phyloP scores from a whole-genome alignment of 2,113 vertebrate genomes.

The Pipa parva region DNA sequence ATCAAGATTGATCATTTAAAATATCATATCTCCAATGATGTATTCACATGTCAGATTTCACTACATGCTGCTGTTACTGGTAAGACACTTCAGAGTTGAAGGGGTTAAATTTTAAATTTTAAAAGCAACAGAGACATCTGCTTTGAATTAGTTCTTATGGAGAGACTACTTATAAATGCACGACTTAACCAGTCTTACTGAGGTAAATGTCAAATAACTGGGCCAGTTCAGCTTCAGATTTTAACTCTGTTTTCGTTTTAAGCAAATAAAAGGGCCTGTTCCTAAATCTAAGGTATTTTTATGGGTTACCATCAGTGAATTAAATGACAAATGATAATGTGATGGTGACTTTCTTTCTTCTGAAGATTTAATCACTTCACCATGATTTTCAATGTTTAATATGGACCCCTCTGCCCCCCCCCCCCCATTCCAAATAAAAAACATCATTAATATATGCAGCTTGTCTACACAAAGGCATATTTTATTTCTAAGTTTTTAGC shows the following conservation, averaged over 20 bases:
- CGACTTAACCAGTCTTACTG: slow-evolving; percentile 69
- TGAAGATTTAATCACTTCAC: slow-evolving; percentile 28
- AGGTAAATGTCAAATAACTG: slow-evolving; percentile 64
- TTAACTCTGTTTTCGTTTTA: slow-evolving; percentile 62
- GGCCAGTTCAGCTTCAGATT: slow-evolving; percentile 55
- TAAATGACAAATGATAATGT: slow-evolving; percentile 51
- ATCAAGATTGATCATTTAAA: no score
- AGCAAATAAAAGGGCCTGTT: slow-evolving; percentile 52
- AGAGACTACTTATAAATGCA: slow-evolving; percentile 71
- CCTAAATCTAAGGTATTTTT: slow-evolving; percentile 57
- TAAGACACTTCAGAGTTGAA: neutral
- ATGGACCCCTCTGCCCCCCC: slow-evolving; percentile 35
- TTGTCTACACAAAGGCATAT: slow-evolving; percentile 51
- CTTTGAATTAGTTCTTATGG: slow-evolving; percentile 66
- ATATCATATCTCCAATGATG: no score
- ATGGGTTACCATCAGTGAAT: slow-evolving; percentile 54
- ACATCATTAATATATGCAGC: slow-evolving; percentile 32
- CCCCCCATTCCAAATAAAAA: no score
- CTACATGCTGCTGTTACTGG: neutral
- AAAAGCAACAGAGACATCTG: slow-evolving; percentile 64
- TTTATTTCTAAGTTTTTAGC: slow-evolving; percentile 54
- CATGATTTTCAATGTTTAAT: slow-evolving; percentile 18
- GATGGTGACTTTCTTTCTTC: slow-evolving; percentile 27
- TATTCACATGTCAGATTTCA: no score
- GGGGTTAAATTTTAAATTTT: slow-evolving; percentile 49